phyloP scores from a whole-genome alignment of 2,888 invertebrate species.

The Rhagium mordax region DNA sequence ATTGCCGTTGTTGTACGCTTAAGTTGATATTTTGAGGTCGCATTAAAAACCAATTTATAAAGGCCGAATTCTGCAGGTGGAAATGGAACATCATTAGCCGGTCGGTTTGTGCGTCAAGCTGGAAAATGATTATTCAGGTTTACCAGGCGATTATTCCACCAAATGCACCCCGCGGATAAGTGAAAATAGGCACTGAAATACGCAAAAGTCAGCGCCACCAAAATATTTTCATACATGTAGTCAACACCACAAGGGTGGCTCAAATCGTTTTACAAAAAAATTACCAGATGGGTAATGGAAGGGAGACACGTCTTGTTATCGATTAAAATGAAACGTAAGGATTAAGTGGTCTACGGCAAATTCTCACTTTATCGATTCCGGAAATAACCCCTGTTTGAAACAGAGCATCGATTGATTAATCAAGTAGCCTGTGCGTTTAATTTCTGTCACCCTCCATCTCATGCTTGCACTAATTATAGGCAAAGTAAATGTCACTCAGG shows the following conservation, averaged over 20 bases:
- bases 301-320: background rate
- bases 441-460: background rate
- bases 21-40: background rate
- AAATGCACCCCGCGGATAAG: too few relatives aligned
- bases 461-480: background rate
- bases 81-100: background rate
- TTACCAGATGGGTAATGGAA: background rate
- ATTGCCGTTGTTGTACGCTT: background rate
- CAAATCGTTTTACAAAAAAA: background rate
- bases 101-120: background rate
- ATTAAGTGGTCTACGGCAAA: background rate
- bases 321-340: slow-evolving; percentile 1
- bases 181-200: too few relatives aligned
- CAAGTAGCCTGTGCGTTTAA: slow-evolving; percentile 1
- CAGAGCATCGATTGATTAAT: slow-evolving; percentile 8
- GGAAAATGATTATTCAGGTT: too few relatives aligned
- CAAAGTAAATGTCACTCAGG: background rate
- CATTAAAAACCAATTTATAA: background rate
- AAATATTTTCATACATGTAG: background rate
- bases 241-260: background rate
- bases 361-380: slow-evolving; percentile 8
- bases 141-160: too few relatives aligned
- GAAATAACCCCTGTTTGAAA: background rate
- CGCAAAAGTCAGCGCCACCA: too few relatives aligned
- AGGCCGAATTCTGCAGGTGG: background rate